Conservation (phyloP, 2,113 vertebrate genomes). For the Thomomys bottae region DNA sequence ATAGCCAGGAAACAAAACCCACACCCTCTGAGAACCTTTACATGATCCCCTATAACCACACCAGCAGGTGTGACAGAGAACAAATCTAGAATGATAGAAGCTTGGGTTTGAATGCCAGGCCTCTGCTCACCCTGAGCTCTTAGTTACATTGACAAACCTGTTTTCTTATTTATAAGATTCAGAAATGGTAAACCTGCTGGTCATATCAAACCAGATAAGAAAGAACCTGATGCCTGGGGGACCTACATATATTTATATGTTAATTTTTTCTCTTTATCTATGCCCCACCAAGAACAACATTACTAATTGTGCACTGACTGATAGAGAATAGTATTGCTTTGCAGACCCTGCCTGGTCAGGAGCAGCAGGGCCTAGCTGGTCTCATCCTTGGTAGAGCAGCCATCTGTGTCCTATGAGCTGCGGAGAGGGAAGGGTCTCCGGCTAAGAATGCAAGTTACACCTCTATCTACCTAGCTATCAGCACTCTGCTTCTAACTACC, state of each 20-base stretch:
- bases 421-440: not conserved
- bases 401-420: not conserved
- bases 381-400: not conserved
- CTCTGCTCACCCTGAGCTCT: not conserved
- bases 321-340: not conserved
- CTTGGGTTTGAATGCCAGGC: not conserved
- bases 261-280: not conserved
- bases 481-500: not conserved
- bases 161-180: not conserved
- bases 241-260: rapidly evolving
- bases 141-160: not conserved
- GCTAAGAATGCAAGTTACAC: not conserved
- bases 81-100: not conserved
- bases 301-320: not conserved
- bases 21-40: not conserved
- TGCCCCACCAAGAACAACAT: not conserved
- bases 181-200: not conserved
- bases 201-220: not conserved
- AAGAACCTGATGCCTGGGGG: not conserved
- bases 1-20: not conserved
- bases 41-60: rapidly evolving
- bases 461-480: not conserved
- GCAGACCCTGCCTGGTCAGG: not conserved
- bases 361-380: not conserved
- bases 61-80: not conserved